Conservation (phyloP, 2,888 invertebrate genomes). For the Erpobdella octoculata region DNA sequence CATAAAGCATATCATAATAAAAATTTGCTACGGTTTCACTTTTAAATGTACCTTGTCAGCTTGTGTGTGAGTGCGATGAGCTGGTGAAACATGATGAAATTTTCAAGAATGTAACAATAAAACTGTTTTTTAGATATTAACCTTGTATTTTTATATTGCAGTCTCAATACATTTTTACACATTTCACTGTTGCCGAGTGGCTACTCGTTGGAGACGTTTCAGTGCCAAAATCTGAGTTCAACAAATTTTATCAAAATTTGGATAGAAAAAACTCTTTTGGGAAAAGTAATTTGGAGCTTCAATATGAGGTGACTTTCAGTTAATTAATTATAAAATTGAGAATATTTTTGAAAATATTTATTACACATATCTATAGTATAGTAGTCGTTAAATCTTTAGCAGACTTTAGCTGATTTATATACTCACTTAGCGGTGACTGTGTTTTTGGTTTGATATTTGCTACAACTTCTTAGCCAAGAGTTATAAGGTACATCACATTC, state of each 20-base stretch:
- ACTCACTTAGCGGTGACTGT: too few species aligned
- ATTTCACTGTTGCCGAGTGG: slow-evolving; percentile 36
- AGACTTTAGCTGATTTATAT: too few species aligned
- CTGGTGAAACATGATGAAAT: not conserved
- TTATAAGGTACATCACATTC: too few species aligned
- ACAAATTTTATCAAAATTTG: not conserved
- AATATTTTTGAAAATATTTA: not conserved
- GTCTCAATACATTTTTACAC: slow-evolving; percentile 38
- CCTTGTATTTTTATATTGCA: slow-evolving; percentile 2
- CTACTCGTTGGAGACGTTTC: slow-evolving; percentile 29
- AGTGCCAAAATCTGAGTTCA: slow-evolving; percentile 7
- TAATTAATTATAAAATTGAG: not conserved
- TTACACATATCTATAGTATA: not conserved
- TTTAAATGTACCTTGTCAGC: not conserved
- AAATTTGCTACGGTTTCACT: not conserved
- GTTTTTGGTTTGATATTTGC: too few species aligned
- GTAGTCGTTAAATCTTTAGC: too few species aligned
- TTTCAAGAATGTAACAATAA: not conserved
- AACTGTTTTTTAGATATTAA: not conserved
- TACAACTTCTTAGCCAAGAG: too few species aligned
- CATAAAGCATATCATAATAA: not conserved
- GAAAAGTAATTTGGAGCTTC: slow-evolving; percentile 3
- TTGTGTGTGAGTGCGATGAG: not conserved
- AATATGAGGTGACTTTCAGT: slow-evolving; percentile 1
- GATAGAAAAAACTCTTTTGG: not conserved